phyloP scores from a whole-genome alignment of 92 coral and sea anemone species.

The Plumapathes pennacea region DNA sequence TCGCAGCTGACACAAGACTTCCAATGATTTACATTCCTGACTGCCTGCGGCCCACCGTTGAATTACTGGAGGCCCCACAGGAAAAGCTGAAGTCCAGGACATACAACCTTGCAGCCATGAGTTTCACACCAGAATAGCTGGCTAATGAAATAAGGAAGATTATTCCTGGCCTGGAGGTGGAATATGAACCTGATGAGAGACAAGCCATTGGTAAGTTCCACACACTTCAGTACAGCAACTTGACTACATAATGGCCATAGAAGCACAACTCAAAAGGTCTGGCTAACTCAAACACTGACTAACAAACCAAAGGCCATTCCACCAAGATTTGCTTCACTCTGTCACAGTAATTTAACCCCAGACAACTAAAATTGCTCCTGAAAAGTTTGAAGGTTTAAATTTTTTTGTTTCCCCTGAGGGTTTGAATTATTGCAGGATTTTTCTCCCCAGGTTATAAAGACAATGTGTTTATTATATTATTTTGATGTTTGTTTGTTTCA shows the following conservation, averaged over 20 bases:
- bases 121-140: constrained; percentile 92
- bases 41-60: constrained; percentile 93
- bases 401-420: no score
- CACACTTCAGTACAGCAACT: no score
- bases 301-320: no score
- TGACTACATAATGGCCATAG: no score
- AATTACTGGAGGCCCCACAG: constrained; percentile 90
- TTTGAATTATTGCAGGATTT: no score
- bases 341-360: no score
- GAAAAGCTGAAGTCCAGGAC: constrained; percentile 67
- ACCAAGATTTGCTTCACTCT: no score
- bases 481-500: constrained; percentile 17
- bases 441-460: neutral
- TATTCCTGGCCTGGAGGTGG: constrained; percentile 66
- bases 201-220: constrained; percentile 81
- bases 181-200: constrained; percentile 86
- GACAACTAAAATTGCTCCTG: no score
- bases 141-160: constrained; percentile 64
- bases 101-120: constrained; percentile 84
- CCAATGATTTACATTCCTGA: constrained; percentile 98
- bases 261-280: no score
- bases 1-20: constrained; percentile 85
- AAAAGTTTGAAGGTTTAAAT: no score
- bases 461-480: neutral
- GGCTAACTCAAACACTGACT: no score